phyloP scores from a whole-genome alignment of 2,888 invertebrate genomes.

The Ophion ventricosus region DNA sequence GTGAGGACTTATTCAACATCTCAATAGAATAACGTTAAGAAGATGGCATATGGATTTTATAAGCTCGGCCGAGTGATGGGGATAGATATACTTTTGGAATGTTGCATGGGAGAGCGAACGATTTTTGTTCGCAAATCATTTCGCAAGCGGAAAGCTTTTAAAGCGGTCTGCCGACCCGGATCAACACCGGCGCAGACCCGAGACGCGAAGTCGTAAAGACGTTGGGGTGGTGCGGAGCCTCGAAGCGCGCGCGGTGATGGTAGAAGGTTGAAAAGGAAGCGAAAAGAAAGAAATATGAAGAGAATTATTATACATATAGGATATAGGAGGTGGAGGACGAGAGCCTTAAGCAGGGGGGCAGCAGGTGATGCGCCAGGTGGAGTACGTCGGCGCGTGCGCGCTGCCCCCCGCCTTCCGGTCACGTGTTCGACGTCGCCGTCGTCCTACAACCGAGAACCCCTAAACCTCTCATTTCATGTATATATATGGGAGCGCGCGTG shows the following conservation, averaged over 20 bases:
- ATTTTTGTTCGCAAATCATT: conserved; percentile 8
- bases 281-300: conserved; percentile 52
- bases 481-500: conserved; percentile 16
- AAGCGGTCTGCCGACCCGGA: conserved; percentile 7
- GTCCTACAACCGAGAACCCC: conserved; percentile 56
- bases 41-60: not conserved
- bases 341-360: conserved; percentile 79
- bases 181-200: conserved; percentile 1
- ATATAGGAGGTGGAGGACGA: conserved; percentile 67
- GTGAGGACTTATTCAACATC: too few species aligned
- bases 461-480: conserved; percentile 38
- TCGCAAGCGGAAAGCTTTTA: conserved; percentile 4
- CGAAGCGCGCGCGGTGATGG: conserved; percentile 40
- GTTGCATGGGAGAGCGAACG: not conserved
- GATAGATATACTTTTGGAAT: not conserved
- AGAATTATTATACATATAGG: conserved; percentile 53
- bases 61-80: not conserved
- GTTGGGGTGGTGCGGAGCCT: conserved; percentile 27
- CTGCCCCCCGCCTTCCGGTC: conserved; percentile 75
- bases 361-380: conserved; percentile 83
- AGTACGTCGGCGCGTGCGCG: conserved; percentile 80
- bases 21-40: too few species aligned
- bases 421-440: conserved; percentile 72
- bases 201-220: conserved; percentile 64
- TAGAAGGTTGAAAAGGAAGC: conserved; percentile 36